These are phyloP conservation scores for Pseudorhombus dupliciocellatus DNA, from an alignment of 2,113 vertebrate species.

Conservation along the genomic window DNA sequence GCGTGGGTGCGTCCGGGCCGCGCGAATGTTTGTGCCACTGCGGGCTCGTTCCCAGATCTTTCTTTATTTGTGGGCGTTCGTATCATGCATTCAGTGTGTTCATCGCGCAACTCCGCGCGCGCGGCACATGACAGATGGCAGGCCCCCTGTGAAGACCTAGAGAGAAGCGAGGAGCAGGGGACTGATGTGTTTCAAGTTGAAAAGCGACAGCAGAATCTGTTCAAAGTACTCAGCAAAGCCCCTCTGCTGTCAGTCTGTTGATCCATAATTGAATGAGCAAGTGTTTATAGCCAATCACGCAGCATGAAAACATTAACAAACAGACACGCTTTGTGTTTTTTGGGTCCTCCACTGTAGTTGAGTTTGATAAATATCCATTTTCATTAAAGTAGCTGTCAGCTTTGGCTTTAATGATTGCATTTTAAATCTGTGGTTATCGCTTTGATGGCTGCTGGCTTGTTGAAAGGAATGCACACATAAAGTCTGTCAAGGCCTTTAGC, in stretches of 20 bases:
- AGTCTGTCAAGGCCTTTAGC: slow-evolving; percentile 37
- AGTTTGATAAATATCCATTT: slow-evolving; percentile 51
- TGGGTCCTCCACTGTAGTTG: slow-evolving; percentile 22
- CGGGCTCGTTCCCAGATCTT: slow-evolving; percentile 14
- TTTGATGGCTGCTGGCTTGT: slow-evolving; percentile 24
- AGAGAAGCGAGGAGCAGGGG: slow-evolving; percentile 46
- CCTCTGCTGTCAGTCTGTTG: slow-evolving; percentile 59
- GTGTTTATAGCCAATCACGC: slow-evolving; percentile 70
- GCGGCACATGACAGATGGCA: slow-evolving; percentile 63
- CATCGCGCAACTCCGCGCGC: slow-evolving; percentile 23
- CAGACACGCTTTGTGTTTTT: slow-evolving; percentile 38
- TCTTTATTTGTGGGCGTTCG: slow-evolving; percentile 5
- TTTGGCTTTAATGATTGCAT: slow-evolving; percentile 42
- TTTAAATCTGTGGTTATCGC: slow-evolving; percentile 38
- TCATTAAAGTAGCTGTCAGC: slow-evolving; percentile 50
- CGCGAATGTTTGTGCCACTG: slow-evolving; percentile 6
- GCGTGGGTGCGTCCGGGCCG: neutral
- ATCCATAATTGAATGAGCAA: slow-evolving; percentile 66
- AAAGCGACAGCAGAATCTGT: slow-evolving; percentile 61
- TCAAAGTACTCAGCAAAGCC: slow-evolving; percentile 50
- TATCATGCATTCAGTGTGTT: slow-evolving; percentile 8
- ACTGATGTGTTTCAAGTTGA: slow-evolving; percentile 65
- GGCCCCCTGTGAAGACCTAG: slow-evolving; percentile 51
- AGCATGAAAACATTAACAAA: slow-evolving; percentile 58
- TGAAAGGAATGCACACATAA: slow-evolving; percentile 10